Evolutionary conservation across 2,797 vertebrate species (phyloP).

Genomic region (Acanthiza pusilla): DNA sequence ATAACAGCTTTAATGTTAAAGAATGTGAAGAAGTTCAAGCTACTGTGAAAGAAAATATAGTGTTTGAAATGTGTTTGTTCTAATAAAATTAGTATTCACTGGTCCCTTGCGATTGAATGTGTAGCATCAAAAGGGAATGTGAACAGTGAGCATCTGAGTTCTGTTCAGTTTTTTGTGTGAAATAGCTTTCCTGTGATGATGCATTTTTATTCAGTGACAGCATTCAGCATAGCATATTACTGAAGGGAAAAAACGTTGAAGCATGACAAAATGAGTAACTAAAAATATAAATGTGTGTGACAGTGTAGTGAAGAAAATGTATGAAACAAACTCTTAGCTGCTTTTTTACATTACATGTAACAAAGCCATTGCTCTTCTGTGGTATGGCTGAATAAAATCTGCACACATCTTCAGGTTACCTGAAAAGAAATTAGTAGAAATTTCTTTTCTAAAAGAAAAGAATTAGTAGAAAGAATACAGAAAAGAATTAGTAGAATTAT

Average conservation of each 20-base stretch:
- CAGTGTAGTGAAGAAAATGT: background rate
- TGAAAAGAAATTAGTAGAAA: background rate
- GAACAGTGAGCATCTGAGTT: background rate
- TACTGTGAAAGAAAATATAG: background rate
- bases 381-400: background rate
- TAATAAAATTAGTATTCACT: background rate
- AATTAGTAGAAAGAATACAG: too few relatives aligned
- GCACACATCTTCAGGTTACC: background rate
- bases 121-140: background rate
- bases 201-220: background rate
- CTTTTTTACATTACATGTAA: background rate
- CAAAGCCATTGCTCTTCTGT: background rate
- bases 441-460: too few relatives aligned
- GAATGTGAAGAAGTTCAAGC: background rate
- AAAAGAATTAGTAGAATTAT: background rate
- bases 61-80: background rate
- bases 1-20: background rate
- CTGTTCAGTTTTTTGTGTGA: background rate
- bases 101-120: background rate
- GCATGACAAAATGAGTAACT: background rate
- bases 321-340: background rate
- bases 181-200: background rate
- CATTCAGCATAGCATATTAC: background rate
- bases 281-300: background rate
- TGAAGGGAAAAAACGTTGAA: background rate